Evolutionary conservation across 1,140 invertebrate genomes (phyloP).

Genomic region (Solenopsis invicta): DNA sequence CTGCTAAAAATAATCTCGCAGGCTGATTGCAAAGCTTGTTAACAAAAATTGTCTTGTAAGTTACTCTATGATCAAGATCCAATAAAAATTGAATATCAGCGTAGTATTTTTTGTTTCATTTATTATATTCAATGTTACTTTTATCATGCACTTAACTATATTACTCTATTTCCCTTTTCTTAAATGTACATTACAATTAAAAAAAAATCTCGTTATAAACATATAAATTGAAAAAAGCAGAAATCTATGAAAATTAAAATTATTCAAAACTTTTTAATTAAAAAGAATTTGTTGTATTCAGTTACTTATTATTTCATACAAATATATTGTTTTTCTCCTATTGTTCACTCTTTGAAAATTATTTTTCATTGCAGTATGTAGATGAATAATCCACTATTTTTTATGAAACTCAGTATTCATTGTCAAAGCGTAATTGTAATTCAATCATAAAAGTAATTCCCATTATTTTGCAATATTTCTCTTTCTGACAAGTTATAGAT

Average conservation of each 20-base stretch:
- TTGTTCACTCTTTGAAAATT: neutral
- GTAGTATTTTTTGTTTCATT: neutral
- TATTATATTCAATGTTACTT: neutral
- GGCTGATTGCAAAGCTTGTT: constrained; percentile 42
- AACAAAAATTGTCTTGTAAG: constrained; percentile 22
- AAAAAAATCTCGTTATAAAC: neutral
- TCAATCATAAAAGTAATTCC: neutral
- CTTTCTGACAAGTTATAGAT: neutral
- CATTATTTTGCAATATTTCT: neutral
- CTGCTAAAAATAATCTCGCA: constrained; percentile 22
- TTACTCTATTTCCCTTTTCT: neutral
- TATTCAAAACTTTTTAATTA: neutral
- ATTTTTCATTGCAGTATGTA: neutral
- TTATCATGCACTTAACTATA: neutral
- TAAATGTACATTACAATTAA: neutral
- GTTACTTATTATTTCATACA: neutral
- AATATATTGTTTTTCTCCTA: neutral
- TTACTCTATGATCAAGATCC: neutral
- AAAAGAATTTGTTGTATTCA: neutral
- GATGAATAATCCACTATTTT: no score
- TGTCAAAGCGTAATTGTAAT: no score
- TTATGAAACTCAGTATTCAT: no score
- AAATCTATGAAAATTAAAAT: neutral
- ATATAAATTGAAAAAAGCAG: neutral
- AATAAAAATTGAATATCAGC: neutral